Base-by-base conservation (phyloP, 2,888 invertebrate species). In the Branchellion lobata region DNA sequence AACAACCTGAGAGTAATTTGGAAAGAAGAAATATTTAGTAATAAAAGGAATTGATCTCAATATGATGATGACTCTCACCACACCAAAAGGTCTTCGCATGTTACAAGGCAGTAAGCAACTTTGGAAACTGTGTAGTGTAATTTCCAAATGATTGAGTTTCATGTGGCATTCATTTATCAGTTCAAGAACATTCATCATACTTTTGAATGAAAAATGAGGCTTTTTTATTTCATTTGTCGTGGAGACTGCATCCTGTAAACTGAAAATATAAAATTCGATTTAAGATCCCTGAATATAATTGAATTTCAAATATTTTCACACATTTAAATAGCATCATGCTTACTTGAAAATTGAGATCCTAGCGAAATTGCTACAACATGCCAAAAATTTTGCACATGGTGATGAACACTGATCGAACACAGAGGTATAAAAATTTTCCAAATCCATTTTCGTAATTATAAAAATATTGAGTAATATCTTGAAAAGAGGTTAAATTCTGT, bases 371-470 rank as follows among this genome's bases (percentile, higher is more conserved):
- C 31, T 69, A n/a, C 69, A 69, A 69, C 69, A 69, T 27, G 69
- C 69, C 14, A 69, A n/a, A 69, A n/a, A 69, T 29, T 69, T 31
- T 33, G 27, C 69, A n/a, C 69, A 69, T 3, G 69, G 69, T 8
- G 69, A 69, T 11, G 33, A 69, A 31, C 69, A 69, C 27, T 69
- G 69, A 18, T 34, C 69, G 29, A 27, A 69, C 5, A 69, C 33
- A 69, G 69, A 69, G 27, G 69, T 69, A n/a, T 69, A 69, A 69
- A 29, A 18, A 27, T n/a, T 69, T 69, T 69, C 69, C 29, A 31
- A 27, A 33, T 69, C 5, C 69, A 69, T 69, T 29, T 65, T 40
- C 14, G 8, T 8, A 40, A 8, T 40, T 5, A 40, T 40, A 40
- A 8, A 8, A 40, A 40, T 40, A 14, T 40, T 40, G n/a, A n/a